These are phyloP conservation scores for Villa cingulata DNA, from an alignment of 2,888 invertebrate species.

Conservation along the genomic window DNA sequence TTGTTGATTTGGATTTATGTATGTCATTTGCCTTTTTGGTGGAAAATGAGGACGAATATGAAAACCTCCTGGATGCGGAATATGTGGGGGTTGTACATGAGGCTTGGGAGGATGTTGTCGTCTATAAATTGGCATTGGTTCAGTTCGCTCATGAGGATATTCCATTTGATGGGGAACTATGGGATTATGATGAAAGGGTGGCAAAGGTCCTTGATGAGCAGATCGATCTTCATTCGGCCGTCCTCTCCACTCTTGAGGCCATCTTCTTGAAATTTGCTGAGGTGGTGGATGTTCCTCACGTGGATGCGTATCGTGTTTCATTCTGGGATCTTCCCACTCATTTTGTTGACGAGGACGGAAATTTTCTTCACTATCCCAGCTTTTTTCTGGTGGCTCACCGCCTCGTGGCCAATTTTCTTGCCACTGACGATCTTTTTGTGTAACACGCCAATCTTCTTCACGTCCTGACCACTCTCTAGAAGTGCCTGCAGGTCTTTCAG, in stretches of 20 bases:
- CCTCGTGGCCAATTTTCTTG: slow-evolving; percentile 8
- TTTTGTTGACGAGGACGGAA: neutral
- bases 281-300: neutral
- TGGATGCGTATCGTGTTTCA: slow-evolving; percentile 8
- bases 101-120: slow-evolving; percentile 22
- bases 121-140: slow-evolving; percentile 16
- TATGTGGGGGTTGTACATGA: slow-evolving; percentile 2
- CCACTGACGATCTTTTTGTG: slow-evolving; percentile 4
- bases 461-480: slow-evolving; percentile 8
- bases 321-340: slow-evolving; percentile 10
- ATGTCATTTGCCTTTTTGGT: slow-evolving; percentile 29
- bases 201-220: neutral
- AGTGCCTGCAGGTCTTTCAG: slow-evolving; percentile 5
- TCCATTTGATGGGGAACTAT: slow-evolving; percentile 16
- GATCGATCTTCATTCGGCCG: slow-evolving; percentile 21
- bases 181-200: neutral
- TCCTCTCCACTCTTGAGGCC: slow-evolving; percentile 11
- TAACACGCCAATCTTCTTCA: slow-evolving; percentile 7
- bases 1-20: slow-evolving; percentile 23
- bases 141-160: slow-evolving; percentile 20
- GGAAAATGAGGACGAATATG: slow-evolving; percentile 26
- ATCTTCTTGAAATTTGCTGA: neutral
- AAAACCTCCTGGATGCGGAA: neutral
- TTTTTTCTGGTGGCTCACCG: slow-evolving; percentile 7
- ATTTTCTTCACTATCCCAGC: slow-evolving; percentile 10